Base-by-base conservation (phyloP, 2,888 invertebrate genomes). In the Emmelina monodactyla region DNA sequence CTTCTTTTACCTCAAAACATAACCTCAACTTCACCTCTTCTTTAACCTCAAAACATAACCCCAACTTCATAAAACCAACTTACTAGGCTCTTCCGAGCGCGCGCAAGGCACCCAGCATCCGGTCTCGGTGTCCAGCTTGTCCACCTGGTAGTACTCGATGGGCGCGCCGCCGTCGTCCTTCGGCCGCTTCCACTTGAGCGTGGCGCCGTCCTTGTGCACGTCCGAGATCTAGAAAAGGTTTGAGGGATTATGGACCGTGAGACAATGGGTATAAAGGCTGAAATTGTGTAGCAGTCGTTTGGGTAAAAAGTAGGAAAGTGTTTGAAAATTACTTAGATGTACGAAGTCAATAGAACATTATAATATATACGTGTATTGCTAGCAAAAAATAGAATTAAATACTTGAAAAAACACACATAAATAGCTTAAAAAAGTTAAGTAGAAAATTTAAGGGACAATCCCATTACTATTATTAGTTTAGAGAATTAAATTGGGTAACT, bases 141-240 rank as follows among this genome's bases (percentile, higher is more conserved):
- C 98, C 32, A 99, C 88, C 63, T 97, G 90, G 78, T 97, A 99
- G 62, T 95, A 94, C 58, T 94, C 94, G 62, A 97, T 92, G 19
- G 97, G 96, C 43, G 88, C 86, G 16, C 97, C 97, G 30, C 97
- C 97, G 67, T 97, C 96, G 72, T 97, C 96, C 57, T 88, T 88
- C 1, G 97, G 97, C 33, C 94, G 83, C 69, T 96, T 95, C 97
- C 97, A 97, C 61, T 94, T 92, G 39, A 97, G 85, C 43, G 93
- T 92, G 49, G 94, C 95, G 2, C 95, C 94, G 51, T 97, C 93
- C 56, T 93, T 92, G 71, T 92, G 93, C 4, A 97, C 88, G 63
- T 96, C 95, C 10, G 90, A 88, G 37, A 79, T 75, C 79, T 79
- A 41, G 0, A 22, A 14, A 36, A n/a, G n/a, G n/a, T n/a, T n/a